Conservation (phyloP, 2,113 vertebrate species). For the Chrysemys picta region DNA sequence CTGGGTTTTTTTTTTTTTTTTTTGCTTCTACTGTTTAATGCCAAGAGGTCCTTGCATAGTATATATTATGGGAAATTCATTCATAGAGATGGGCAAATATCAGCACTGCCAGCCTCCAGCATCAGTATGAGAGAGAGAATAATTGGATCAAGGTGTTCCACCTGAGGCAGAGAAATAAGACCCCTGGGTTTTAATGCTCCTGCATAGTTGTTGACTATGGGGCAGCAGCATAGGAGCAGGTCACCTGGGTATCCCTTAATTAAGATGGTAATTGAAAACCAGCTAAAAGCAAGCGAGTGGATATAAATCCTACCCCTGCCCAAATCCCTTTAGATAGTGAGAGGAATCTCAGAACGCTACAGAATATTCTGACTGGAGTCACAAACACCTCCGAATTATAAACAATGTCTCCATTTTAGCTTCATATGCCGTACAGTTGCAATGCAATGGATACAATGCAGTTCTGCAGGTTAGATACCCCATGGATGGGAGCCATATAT, state of each 20-base stretch:
- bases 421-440: background rate
- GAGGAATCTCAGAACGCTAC: background rate
- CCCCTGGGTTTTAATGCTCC: background rate
- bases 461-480: background rate
- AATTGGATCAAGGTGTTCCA: background rate
- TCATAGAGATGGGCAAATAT: background rate
- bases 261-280: background rate
- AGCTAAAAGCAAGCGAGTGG: background rate
- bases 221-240: fast-evolving
- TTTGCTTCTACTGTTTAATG: background rate
- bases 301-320: background rate
- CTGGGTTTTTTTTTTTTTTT: fast-evolving
- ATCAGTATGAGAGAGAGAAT: background rate
- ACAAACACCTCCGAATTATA: background rate
- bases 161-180: background rate
- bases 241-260: background rate
- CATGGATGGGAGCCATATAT: background rate
- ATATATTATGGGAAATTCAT: background rate
- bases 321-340: fast-evolving
- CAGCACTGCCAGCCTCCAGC: background rate
- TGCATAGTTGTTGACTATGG: background rate
- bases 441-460: background rate
- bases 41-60: background rate
- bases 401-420: background rate
- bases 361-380: background rate